phyloP scores from a whole-genome alignment of 2,888 invertebrate species.

The Cetonia aurata region DNA sequence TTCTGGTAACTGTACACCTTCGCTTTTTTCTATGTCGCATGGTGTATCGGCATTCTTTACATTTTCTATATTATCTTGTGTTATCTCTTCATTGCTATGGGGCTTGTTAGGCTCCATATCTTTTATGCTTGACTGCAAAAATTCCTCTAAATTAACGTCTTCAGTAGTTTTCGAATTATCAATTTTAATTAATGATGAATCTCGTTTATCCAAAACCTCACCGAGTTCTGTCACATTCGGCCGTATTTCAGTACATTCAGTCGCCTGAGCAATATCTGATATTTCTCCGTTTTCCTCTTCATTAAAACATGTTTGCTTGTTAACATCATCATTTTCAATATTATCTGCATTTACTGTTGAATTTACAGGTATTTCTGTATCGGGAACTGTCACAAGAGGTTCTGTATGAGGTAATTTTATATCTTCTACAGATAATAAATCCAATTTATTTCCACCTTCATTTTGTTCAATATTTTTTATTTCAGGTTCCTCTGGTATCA shows the following conservation, averaged over 20 bases:
- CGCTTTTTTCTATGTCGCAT: background rate
- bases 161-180: background rate
- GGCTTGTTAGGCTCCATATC: background rate
- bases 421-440: background rate
- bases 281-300: constrained; percentile 1
- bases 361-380: background rate
- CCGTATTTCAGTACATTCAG: background rate
- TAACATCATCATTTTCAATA: background rate
- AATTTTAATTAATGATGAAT: background rate
- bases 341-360: background rate
- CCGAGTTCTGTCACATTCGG: background rate
- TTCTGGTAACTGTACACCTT: too few species aligned
- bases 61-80: background rate
- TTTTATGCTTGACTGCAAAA: constrained; percentile 8
- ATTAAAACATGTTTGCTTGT: background rate
- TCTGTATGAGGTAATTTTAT: background rate
- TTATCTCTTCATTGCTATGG: background rate
- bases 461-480: background rate
- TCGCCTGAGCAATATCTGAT: too few species aligned
- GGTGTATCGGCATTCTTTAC: background rate
- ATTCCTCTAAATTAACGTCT: constrained; percentile 5
- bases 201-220: background rate
- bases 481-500: background rate
- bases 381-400: background rate
- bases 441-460: background rate